These are phyloP conservation scores for Drosophila santomea DNA, from an alignment of 1,140 invertebrate genomes.

Conservation along the genomic window DNA sequence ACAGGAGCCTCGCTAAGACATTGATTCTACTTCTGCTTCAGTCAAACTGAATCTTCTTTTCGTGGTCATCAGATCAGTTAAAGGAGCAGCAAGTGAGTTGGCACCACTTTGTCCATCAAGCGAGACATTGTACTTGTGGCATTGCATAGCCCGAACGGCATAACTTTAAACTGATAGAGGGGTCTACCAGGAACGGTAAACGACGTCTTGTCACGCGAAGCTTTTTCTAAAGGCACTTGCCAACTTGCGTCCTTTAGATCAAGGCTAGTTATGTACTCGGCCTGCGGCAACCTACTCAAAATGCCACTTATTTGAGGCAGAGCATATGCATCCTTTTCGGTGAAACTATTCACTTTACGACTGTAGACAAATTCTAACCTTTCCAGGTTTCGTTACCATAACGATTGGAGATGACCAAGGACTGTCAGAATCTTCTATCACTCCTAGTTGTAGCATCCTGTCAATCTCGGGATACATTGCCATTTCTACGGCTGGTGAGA, in stretches of 20 bases:
- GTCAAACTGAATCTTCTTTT: too few relatives aligned
- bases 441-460: too few relatives aligned
- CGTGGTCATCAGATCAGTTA: too few relatives aligned
- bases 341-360: slow-evolving; percentile 5
- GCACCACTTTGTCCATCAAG: too few relatives aligned
- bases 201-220: not conserved
- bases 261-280: not conserved
- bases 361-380: slow-evolving; percentile 1
- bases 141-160: too few relatives aligned
- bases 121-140: too few relatives aligned
- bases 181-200: too few relatives aligned
- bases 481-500: not conserved
- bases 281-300: not conserved
- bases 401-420: slow-evolving; percentile 2
- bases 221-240: not conserved
- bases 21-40: too few relatives aligned
- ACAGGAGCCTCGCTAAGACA: too few relatives aligned
- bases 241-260: slow-evolving; percentile 1
- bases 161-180: too few relatives aligned
- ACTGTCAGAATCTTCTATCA: not conserved
- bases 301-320: not conserved
- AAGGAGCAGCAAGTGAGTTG: too few relatives aligned
- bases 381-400: not conserved
- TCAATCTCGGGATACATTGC: too few relatives aligned
- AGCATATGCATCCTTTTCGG: slow-evolving; percentile 5